Conservation (phyloP, 2,888 invertebrate species). For the Drosophila quinaria region DNA sequence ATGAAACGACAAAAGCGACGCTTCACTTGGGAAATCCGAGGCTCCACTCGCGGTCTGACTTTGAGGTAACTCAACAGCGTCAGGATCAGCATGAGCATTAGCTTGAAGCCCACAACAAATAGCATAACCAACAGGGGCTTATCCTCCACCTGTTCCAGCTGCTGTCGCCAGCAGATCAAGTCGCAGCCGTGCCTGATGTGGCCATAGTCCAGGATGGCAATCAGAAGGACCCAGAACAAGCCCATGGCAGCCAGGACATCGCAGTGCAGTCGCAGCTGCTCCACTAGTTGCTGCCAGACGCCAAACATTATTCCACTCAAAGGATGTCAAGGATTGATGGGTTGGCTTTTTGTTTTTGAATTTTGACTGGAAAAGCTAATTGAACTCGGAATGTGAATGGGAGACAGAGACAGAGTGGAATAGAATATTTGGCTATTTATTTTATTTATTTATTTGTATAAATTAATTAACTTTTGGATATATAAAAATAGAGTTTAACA, state of each 20-base stretch:
- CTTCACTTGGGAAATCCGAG: slow-evolving; percentile 59
- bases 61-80: slow-evolving; percentile 36
- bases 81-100: slow-evolving; percentile 39
- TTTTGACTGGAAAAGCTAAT: slow-evolving; percentile 38
- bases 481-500: too few species aligned
- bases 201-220: slow-evolving; percentile 47
- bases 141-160: slow-evolving; percentile 20
- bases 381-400: neutral
- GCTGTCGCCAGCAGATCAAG: slow-evolving; percentile 52
- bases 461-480: too few species aligned
- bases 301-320: slow-evolving; percentile 29
- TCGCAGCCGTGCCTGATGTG: slow-evolving; percentile 39
- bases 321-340: neutral
- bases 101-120: slow-evolving; percentile 34
- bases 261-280: slow-evolving; percentile 16
- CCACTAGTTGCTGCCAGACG: slow-evolving; percentile 11
- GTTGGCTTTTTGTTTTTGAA: slow-evolving; percentile 7
- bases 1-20: slow-evolving; percentile 82
- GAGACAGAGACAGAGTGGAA: neutral
- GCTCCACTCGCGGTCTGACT: neutral
- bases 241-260: slow-evolving; percentile 15
- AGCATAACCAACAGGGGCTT: slow-evolving; percentile 50
- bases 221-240: slow-evolving; percentile 7
- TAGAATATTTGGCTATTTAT: neutral
- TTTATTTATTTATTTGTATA: too few species aligned